Evolutionary conservation across 2,113 vertebrate genomes (phyloP), one percentile per base, ranked within the genome.

Genomic region (Nanorana parkeri): DNA sequence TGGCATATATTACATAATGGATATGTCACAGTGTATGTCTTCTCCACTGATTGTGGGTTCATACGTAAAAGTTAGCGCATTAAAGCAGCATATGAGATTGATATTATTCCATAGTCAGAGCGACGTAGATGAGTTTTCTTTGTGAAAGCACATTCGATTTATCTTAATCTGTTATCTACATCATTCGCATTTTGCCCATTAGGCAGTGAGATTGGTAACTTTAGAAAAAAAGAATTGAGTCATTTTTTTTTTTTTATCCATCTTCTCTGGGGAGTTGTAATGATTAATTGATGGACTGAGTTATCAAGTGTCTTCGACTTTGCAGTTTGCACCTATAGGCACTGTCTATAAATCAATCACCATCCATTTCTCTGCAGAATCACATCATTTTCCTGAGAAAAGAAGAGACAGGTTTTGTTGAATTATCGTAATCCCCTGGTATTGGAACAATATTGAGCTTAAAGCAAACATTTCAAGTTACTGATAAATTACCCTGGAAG

Each of bases 91-190:
- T 71, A 51, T 0, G 19, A 21, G 55, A 80, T 86, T 83, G 84
- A 87, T 74, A 0, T 20, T 1, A 84, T 85, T 86, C 78, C 81
- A 74, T 77, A 83, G 76, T 2, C 19, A 79, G 54, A 65, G 77
- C 84, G 73, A 15, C 52, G 67, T 28, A 68, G 80, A n/a, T 17
- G 78, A 68, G 78, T 63, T 71, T 71, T 80, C 56, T 63, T 63
- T 80, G 78, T 52, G 78, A 80, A 80, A 71, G 78, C 55, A 52
- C 78, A 71, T 71, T 80, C 78, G 36, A 80, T 80, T 71, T 71
- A 80, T 80, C 78, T 80, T 55, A 71, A 71, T 63, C 67, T 60
- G 26, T 47, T 71, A 23, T 47, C 78, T 80, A 63, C 55, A 71
- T 69, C 78, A 63, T 52, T 71, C 36, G 78, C 55, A 60, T 71